Evolutionary conservation across 2,888 invertebrate genomes (phyloP), one percentile per base, ranked within the genome.

Genomic region (Dryadula phaetusa): DNA sequence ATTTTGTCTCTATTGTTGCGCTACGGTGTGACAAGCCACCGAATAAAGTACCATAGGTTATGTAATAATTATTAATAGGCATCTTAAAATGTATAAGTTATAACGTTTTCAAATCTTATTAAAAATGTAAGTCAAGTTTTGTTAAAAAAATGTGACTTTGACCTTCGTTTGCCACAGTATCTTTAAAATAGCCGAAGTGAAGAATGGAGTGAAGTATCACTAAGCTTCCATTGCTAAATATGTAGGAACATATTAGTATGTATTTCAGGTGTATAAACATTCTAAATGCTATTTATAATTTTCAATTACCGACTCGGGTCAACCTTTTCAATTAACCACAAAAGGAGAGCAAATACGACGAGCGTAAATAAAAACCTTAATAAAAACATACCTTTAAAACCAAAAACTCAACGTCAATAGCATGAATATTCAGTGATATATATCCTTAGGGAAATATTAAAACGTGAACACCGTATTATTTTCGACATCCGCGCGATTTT

Each of bases 401-500:
- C 10, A 60, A 28, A 44, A 28, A 12, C 3, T 22, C 18, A 18
- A 42, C 10, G 28, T 25, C 42, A 28, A 60, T 28, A 28, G 7
- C 16, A 60, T 44, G 6, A 60, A 60, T 44, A 44, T 60, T 60
- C 28, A 28, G n/a, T 44, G 25, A 37, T 37, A 49, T 37, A 47
- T 34, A 49, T 20, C 5, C 44, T 44, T 46, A 42, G 37, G 14
- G 14, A 40, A n/a, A 62, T 42, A 53, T 5, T 7, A 62, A 44
- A 58, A 34, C 52, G 62, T 46, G 54, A 54, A 47, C 47, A 61
- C 47, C 40, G 40, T 60, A 54, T 63, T 66, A 64, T 64, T 58
- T 56, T 56, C 16, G 49, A 22, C 42, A 34, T 68, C 42, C 64
- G 53, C 42, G 54, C 49, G 66, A 66, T 63, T 67, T 49, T 60